A percentile compares a stretch with the other conserved stretches of the same genome.
Conservation (phyloP, 2,797 vertebrate genomes). For the Enteromius afrohamiltoni region DNA sequence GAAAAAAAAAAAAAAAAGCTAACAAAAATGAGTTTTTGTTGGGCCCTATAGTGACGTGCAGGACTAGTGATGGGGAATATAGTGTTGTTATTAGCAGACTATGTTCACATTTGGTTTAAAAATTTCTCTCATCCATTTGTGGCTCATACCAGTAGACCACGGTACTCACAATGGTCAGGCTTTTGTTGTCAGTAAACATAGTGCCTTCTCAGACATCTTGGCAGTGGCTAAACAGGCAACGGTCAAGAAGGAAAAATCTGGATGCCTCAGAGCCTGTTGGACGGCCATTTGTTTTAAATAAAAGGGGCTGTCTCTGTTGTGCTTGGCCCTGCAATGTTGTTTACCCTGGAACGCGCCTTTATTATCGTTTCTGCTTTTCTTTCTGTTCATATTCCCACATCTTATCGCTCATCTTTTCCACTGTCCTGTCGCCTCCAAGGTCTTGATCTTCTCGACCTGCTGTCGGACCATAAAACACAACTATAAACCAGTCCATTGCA, state of each 20-base stretch:
- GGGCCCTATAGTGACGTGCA: not conserved
- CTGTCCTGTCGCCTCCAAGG: constrained; percentile 38
- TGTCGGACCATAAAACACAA: constrained; percentile 45
- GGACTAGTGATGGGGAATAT: not conserved
- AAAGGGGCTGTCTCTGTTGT: constrained; percentile 38
- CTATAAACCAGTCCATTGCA: constrained; percentile 45
- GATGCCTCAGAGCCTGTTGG: constrained; percentile 43
- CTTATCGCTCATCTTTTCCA: constrained; percentile 41
- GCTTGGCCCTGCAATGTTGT: constrained; percentile 39
- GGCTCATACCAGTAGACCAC: not conserved
- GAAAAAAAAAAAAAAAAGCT: too few species aligned
- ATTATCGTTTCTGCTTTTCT: constrained; percentile 40
- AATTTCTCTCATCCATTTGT: not conserved
- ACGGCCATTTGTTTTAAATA: constrained; percentile 50
- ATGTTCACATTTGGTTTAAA: not conserved
- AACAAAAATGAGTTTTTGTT: not conserved
- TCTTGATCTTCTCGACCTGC: constrained; percentile 42
- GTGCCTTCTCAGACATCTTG: constrained; percentile 7
- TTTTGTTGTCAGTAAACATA: not conserved
- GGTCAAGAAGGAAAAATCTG: constrained; percentile 25
- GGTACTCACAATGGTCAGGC: not conserved
- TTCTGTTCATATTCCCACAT: constrained; percentile 37
- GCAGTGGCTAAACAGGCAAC: constrained; percentile 14
- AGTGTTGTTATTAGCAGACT: not conserved
- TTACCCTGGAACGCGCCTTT: constrained; percentile 50